A percentile compares a stretch with the other conserved stretches of the same genome.
Conservation (phyloP, 2,888 invertebrate species). For the Dorcus parallelipipedus region DNA sequence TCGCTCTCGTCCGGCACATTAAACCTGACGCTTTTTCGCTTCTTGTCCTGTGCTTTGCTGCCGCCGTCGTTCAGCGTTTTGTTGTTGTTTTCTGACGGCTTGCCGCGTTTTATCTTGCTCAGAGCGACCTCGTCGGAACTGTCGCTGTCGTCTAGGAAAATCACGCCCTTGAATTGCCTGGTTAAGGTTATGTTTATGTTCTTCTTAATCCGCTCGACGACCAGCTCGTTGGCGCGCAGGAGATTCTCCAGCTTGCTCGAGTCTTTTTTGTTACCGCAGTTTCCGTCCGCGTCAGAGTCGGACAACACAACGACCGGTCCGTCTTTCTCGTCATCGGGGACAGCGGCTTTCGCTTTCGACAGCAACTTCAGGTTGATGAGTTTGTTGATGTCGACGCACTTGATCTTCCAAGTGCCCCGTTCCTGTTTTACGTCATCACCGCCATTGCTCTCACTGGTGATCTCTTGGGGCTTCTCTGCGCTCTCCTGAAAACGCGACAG, state of each 20-base stretch:
- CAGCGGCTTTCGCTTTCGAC: not conserved
- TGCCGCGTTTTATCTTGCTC: not conserved
- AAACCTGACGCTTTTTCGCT: not conserved
- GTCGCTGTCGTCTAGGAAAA: slow-evolving; percentile 6
- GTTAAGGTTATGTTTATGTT: no score
- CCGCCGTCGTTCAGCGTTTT: not conserved
- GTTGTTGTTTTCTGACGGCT: not conserved
- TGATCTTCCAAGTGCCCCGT: slow-evolving; percentile 29
- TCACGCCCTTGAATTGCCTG: not conserved
- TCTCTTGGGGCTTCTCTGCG: not conserved
- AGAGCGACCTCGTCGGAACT: not conserved
- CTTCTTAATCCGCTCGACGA: no score
- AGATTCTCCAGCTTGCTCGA: no score
- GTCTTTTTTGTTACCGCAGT: no score
- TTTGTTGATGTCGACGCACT: slow-evolving; percentile 44
- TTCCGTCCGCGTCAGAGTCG: no score
- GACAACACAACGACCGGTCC: slow-evolving; percentile 38
- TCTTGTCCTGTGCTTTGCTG: not conserved
- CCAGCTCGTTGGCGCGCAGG: no score
- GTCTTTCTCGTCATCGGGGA: slow-evolving; percentile 17
- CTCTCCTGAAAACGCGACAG: not conserved
- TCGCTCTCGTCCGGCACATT: no score
- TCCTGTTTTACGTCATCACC: not conserved
- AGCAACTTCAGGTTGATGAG: slow-evolving; percentile 34
- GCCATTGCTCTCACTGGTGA: not conserved